Conservation (phyloP, 2,113 vertebrate species). For the Dasypus novemcinctus region DNA sequence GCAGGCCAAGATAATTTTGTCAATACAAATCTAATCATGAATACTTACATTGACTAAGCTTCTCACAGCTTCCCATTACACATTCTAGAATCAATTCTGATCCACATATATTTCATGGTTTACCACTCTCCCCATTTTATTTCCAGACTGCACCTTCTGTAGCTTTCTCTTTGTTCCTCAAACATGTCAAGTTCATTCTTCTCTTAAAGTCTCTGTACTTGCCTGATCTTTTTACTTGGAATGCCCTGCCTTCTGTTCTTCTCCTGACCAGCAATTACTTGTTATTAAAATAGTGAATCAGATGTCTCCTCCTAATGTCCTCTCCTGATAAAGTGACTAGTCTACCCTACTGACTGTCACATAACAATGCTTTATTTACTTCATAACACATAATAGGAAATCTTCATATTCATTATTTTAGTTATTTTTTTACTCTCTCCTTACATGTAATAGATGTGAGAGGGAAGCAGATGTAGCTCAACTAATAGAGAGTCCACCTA, state of each 20-base stretch:
- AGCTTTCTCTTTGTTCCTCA: background rate
- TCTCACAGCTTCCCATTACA: background rate
- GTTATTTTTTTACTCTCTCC: background rate
- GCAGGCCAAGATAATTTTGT: background rate
- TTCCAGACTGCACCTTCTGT: background rate
- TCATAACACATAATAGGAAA: background rate
- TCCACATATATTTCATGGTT: background rate
- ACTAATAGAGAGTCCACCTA: too few relatives aligned
- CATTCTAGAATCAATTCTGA: background rate
- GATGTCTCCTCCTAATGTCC: background rate
- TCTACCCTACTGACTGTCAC: background rate
- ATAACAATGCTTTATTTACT: background rate
- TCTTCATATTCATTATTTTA: background rate
- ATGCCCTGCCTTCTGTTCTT: background rate
- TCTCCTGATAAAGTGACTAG: background rate
- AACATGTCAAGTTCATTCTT: background rate
- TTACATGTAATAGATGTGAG: background rate
- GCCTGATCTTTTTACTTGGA: background rate
- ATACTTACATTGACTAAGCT: background rate
- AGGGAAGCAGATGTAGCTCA: too few relatives aligned
- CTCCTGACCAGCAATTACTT: background rate
- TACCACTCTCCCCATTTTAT: background rate
- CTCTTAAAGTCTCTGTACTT: background rate
- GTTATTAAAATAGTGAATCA: background rate
- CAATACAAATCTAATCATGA: background rate